phyloP scores from a whole-genome alignment of 2,888 invertebrate species.

The Lithosia quadra region DNA sequence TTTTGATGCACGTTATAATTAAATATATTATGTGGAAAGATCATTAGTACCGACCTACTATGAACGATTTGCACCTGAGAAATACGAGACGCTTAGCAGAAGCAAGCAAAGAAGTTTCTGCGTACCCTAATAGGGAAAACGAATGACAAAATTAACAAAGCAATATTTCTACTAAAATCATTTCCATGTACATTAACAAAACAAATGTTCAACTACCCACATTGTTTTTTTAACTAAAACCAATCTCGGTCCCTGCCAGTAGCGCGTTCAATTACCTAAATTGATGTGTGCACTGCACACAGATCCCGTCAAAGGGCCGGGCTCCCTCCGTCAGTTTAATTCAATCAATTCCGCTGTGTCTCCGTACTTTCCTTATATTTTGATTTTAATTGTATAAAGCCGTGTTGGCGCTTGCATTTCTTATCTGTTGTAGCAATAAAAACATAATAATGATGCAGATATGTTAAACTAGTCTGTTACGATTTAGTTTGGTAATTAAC shows the following conservation, averaged over 20 bases:
- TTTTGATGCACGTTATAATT: background rate
- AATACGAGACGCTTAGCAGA: background rate
- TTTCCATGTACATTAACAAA: slow-evolving; percentile 13
- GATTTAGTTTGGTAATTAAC: too few relatives aligned
- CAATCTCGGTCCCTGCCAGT: slow-evolving; percentile 48
- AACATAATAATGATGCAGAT: too few relatives aligned
- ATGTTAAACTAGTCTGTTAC: too few relatives aligned
- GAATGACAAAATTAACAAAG: background rate
- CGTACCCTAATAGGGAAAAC: background rate
- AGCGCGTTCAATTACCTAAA: slow-evolving; percentile 77
- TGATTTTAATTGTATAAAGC: slow-evolving; percentile 49
- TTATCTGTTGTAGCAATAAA: background rate
- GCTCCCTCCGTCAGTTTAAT: slow-evolving; percentile 72
- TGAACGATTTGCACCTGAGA: background rate
- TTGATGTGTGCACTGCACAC: slow-evolving; percentile 82
- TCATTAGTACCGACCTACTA: background rate
- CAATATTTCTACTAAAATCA: slow-evolving; percentile 2
- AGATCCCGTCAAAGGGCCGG: slow-evolving; percentile 72
- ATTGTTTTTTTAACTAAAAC: slow-evolving; percentile 26
- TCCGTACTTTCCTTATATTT: slow-evolving; percentile 45
- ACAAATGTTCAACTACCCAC: slow-evolving; percentile 14
- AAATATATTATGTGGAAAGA: background rate
- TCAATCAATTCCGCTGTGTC: slow-evolving; percentile 71
- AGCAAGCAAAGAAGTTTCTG: background rate
- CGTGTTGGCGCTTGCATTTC: slow-evolving; percentile 34